phyloP scores from a whole-genome alignment of 2,113 vertebrate species.

The Oplegnathus fasciatus region DNA sequence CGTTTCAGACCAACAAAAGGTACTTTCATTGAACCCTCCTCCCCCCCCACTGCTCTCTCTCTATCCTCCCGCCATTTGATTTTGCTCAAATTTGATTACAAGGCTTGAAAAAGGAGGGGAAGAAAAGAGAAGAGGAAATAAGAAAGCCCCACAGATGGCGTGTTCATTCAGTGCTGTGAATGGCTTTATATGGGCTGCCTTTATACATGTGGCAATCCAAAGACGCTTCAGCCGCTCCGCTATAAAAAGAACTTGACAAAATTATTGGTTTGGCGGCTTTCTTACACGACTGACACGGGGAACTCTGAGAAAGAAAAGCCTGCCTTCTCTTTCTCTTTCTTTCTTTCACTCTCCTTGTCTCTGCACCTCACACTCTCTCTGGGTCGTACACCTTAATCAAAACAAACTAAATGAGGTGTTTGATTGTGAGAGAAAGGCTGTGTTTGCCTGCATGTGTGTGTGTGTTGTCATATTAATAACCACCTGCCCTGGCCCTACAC shows the following conservation, averaged over 20 bases:
- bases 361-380: conserved; percentile 64
- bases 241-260: conserved; percentile 96
- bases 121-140: conserved; percentile 98
- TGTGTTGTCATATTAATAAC: conserved; percentile 95
- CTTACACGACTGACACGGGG: conserved; percentile 96
- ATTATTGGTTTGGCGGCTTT: conserved; percentile 99
- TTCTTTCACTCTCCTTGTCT: conserved; percentile 61
- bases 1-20: conserved; percentile 99
- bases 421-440: conserved; percentile 82
- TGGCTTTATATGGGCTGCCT: conserved; percentile 99
- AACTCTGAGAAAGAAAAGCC: conserved; percentile 92
- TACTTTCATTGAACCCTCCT: conserved; percentile 99
- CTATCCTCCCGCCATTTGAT: conserved; percentile 93
- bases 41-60: conserved; percentile 70
- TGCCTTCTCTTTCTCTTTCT: conserved; percentile 69
- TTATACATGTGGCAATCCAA: conserved; percentile 99
- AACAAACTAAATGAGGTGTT: conserved; percentile 97
- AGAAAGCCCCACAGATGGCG: conserved; percentile 96
- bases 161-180: conserved; percentile 99
- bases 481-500: conserved; percentile 90
- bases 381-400: conserved; percentile 95
- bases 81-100: conserved; percentile 99
- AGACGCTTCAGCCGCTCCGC: conserved; percentile 93
- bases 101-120: conserved; percentile 96
- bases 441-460: conserved; percentile 11